Evolutionary conservation across 64 coral and sea anemone species (phyloP).

Genomic region (Hydrozoanthus tunicans): DNA sequence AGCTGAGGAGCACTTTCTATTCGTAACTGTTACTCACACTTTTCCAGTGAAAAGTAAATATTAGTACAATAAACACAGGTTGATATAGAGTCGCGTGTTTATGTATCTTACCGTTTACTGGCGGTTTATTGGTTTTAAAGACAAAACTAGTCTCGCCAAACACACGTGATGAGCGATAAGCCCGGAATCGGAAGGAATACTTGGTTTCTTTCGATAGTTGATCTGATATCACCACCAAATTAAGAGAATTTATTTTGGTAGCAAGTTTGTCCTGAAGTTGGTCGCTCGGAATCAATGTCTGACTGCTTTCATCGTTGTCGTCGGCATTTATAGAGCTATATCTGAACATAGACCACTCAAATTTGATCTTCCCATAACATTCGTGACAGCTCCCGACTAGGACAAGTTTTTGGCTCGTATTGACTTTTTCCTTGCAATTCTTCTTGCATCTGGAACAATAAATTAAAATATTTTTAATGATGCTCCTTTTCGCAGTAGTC

Average conservation of each 20-base stretch:
- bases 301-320: conserved; percentile 7
- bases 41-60: too few species aligned
- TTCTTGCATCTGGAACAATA: conserved; percentile 58
- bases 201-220: neutral
- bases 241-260: conserved; percentile 2
- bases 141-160: conserved; percentile 59
- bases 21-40: neutral
- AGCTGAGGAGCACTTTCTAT: neutral
- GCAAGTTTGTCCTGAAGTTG: conserved; percentile 9
- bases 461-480: neutral
- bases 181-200: conserved; percentile 50
- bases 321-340: neutral
- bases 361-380: conserved; percentile 54
- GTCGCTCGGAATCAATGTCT: neutral
- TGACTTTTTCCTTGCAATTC: conserved; percentile 63
- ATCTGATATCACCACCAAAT: conserved; percentile 41
- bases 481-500: neutral
- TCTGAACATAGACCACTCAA: conserved; percentile 42
- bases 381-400: conserved; percentile 57
- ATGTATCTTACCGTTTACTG: conserved; percentile 36
- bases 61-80: too few species aligned
- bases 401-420: conserved; percentile 64
- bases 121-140: conserved; percentile 45
- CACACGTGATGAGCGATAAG: conserved; percentile 14
- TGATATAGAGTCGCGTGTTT: too few species aligned